Conservation (phyloP, 2,797 vertebrate genomes). For the Lithobates pipiens region DNA sequence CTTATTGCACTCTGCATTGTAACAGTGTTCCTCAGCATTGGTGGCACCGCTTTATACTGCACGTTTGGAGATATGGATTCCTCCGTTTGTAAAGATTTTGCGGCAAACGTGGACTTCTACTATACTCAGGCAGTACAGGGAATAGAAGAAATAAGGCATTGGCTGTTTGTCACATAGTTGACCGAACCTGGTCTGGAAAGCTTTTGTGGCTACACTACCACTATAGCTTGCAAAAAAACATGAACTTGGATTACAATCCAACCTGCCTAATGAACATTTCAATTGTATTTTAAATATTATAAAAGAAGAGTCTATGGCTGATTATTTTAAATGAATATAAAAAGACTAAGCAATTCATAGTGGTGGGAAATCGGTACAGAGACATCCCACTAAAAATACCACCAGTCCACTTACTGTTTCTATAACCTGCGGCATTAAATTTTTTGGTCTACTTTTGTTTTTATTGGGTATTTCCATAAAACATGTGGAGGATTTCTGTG, state of each 20-base stretch:
- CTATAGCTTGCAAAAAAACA: background rate
- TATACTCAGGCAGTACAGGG: conserved; percentile 78
- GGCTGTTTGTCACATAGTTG: conserved; percentile 83
- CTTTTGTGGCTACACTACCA: background rate
- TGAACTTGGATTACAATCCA: conserved; percentile 4
- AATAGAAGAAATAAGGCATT: conserved; percentile 82
- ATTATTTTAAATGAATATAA: conserved; percentile 35
- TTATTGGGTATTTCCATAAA: too few relatives aligned
- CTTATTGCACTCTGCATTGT: conserved; percentile 89
- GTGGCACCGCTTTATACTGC: conserved; percentile 93
- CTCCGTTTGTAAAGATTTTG: conserved; percentile 91
- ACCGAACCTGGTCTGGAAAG: conserved; percentile 37
- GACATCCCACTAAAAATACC: background rate
- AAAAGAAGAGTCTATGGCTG: conserved; percentile 33
- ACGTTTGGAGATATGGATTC: conserved; percentile 87
- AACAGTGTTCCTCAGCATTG: conserved; percentile 92
- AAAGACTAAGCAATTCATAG: background rate
- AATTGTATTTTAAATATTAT: conserved; percentile 18
- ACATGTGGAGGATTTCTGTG: too few relatives aligned
- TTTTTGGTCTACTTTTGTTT: conserved; percentile 22
- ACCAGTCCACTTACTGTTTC: conserved; percentile 44
- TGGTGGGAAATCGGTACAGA: conserved; percentile 2
- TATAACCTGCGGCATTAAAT: conserved; percentile 68
- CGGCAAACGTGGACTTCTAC: conserved; percentile 90
- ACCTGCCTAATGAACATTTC: conserved; percentile 23